These are phyloP conservation scores for Pammene aurita DNA, from an alignment of 2,888 invertebrate genomes.

Conservation along the genomic window DNA sequence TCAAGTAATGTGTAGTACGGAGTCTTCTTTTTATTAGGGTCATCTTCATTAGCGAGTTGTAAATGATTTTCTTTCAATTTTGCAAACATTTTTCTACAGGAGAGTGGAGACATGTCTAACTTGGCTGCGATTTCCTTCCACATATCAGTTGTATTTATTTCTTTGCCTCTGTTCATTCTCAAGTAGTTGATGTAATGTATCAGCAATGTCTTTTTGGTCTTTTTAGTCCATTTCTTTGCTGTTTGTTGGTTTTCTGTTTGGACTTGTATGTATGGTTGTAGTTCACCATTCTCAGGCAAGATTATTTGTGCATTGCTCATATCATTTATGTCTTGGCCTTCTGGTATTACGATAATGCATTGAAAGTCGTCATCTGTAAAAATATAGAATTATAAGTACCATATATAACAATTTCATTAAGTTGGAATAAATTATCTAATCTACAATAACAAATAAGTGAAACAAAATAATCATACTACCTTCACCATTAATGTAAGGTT, in stretches of 20 bases:
- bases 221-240: constrained; percentile 63
- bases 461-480: constrained; percentile 31
- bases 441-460: constrained; percentile 18
- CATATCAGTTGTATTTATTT: constrained; percentile 63
- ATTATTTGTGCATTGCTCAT: constrained; percentile 58
- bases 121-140: constrained; percentile 67
- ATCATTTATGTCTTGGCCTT: constrained; percentile 62
- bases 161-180: constrained; percentile 57
- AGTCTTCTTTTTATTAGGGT: constrained; percentile 47
- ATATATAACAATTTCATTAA: not conserved
- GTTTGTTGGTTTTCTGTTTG: constrained; percentile 43
- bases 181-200: constrained; percentile 67
- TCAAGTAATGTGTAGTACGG: constrained; percentile 58
- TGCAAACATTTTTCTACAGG: constrained; percentile 66
- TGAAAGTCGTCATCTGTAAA: constrained; percentile 75
- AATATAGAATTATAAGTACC: constrained; percentile 29
- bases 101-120: constrained; percentile 58
- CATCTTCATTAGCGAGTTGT: constrained; percentile 45
- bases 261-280: constrained; percentile 18
- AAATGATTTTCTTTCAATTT: constrained; percentile 62
- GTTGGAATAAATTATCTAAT: not conserved
- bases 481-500: constrained; percentile 16
- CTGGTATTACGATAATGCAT: constrained; percentile 76
- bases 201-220: constrained; percentile 62
- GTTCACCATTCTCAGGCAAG: constrained; percentile 45